Evolutionary conservation across 2,888 invertebrate genomes (phyloP), one percentile per base, ranked within the genome.

Genomic region (Diploptera punctata): DNA sequence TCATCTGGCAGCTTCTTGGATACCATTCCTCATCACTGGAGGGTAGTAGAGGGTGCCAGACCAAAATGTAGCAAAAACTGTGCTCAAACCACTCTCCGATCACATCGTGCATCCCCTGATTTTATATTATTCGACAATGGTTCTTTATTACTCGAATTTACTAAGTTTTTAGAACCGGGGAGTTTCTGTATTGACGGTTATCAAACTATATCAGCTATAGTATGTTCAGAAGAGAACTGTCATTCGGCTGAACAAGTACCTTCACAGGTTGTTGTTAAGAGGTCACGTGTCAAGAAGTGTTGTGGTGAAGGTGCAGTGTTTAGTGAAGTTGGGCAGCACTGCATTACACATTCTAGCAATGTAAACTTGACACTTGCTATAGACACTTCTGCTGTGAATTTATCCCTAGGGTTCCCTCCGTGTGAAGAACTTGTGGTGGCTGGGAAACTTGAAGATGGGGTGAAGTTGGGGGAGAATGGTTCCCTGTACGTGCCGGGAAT

Each of bases 151-250:
- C 84, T 88, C 0, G 86, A 87, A 7, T 75, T 77, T 70, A 83
- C 84, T 61, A 77, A 80, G 1, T 77, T 82, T 0, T 81, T 91
- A 72, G 83, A 87, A 5, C 87, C 90, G 0, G 81, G 81, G 0
- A 85, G 87, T 49, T 93, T 88, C 81, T 94, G 94, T 81, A 87
- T 90, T 52, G 93, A 93, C 80, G 83, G 86, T 44, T n/a, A n/a
- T n/a, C n/a, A n/a, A n/a, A n/a, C n/a, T n/a, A 85, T 85, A 19
- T 88, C 87, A 2, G 88, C 90, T 9, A 82, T 93, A 3, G 88
- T 90, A 3, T 93, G 93, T 80, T 72, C 57, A 5, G 79, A 82
- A 43, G 80, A 81, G 62, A 29, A 29, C 18, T 57, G 57, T 16
- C 31, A 13, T 57, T 16, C 24, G 26, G 57, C 24, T n/a, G 29